Evolutionary conservation across 2,113 vertebrate species (phyloP).

Genomic region (Taurulus bubalis): DNA sequence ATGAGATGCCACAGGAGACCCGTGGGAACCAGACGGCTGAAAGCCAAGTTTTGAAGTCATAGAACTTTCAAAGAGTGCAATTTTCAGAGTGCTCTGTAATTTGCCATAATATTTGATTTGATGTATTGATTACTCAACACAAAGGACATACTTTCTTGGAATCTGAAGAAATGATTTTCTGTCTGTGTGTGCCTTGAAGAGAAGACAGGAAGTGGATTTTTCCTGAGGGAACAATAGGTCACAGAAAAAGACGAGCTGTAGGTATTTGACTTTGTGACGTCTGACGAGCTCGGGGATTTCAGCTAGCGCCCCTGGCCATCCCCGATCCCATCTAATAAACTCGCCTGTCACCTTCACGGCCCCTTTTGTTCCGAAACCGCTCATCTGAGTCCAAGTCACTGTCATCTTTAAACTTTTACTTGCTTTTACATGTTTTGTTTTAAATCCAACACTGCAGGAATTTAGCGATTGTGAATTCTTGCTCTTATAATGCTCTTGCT

Average conservation of each 20-base stretch:
- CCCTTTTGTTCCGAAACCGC: background rate
- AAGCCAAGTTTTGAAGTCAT: slow-evolving; percentile 36
- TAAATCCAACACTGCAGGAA: background rate
- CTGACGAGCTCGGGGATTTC: background rate
- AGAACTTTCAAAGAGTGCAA: background rate
- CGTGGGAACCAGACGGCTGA: slow-evolving; percentile 29
- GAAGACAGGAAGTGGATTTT: slow-evolving; percentile 8
- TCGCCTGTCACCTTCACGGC: background rate
- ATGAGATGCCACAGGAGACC: slow-evolving; percentile 38
- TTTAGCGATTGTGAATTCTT: background rate
- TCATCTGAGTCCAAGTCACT: background rate
- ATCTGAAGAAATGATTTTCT: slow-evolving; percentile 44
- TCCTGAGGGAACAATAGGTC: background rate
- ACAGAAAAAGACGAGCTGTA: background rate
- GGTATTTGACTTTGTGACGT: slow-evolving; percentile 21
- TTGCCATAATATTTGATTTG: slow-evolving; percentile 8
- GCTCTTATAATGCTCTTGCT: background rate
- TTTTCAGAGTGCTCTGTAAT: slow-evolving; percentile 5
- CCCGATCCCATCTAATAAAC: background rate
- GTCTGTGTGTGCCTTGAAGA: slow-evolving; percentile 20
- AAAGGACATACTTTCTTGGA: slow-evolving; percentile 15
- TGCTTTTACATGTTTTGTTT: background rate
- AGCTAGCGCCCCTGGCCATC: background rate
- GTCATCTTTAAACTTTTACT: slow-evolving; percentile 13
- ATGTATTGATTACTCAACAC: slow-evolving; percentile 16